Base-by-base conservation (phyloP, 2,113 vertebrate genomes). In the Tonatia bakeri region DNA sequence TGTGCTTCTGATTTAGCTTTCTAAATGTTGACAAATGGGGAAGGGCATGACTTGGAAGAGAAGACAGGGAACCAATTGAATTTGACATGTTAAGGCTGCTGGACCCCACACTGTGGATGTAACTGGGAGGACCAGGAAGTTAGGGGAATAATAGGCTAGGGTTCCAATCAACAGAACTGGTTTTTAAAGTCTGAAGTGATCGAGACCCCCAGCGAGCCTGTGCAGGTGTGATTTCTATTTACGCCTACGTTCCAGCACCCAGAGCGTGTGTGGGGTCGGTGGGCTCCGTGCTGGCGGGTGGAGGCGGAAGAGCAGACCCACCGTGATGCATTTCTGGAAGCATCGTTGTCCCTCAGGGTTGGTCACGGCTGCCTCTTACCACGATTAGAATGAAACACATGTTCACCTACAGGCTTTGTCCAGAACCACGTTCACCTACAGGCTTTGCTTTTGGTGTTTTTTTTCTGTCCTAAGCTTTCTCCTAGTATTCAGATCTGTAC, bases 271-370 rank as follows among this genome's bases (percentile, higher is more conserved):
- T 20, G 24, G 33, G 45, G 45, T 50, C 2, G 0, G 7, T 13
- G 16, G 8, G 61, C 14, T 89, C 24, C 4, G 0, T 15, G n/a
- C 3, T 17, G 67, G 54, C 40, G 47, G 50, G 36, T 5, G 3
- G 0, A n/a, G 38, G 2, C 8, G 47, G 24, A 45, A 47, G 36
- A 38, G 3, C 3, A 6, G 82, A 12, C 9, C 6, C 12, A 4
- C 10, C 19, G 3, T 24, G 43, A 15, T 3, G 0, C 7, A 1
- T 50, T 0, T 0, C 0, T 13, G 12, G n/a, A 31, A 10, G 45
- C 4, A 2, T 4, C 19, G 26, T 14, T 20, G 19, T 15, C 2
- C 0, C 0, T 3, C 7, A 33, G 10, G 9, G 11, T 4, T 1
- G 3, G 4, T 7, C 1, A 8, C 13, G 19, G 26, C 28, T 86